Conservation (phyloP, 2,113 vertebrate species). For the Oxygymnocypris stewartii region DNA sequence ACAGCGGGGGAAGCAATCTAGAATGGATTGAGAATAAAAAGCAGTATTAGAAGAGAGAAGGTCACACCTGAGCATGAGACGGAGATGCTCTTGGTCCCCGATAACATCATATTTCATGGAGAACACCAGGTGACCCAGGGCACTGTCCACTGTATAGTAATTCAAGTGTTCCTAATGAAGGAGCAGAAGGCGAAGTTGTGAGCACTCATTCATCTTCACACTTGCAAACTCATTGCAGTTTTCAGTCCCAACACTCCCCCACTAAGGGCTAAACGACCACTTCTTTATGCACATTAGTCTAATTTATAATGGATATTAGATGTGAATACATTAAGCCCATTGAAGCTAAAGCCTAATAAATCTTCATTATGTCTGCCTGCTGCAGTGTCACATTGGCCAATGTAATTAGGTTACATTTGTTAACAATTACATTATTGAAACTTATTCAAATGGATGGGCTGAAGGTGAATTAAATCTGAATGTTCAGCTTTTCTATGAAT, state of each 20-base stretch:
- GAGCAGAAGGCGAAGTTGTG: conserved; percentile 52
- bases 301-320: conserved; percentile 43
- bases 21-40: conserved; percentile 27
- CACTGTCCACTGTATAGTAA: conserved; percentile 92
- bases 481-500: neutral
- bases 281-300: conserved; percentile 22
- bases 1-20: neutral
- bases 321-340: conserved; percentile 43
- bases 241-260: conserved; percentile 28
- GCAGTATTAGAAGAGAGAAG: neutral
- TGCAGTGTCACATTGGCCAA: neutral
- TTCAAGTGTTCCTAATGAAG: conserved; percentile 93
- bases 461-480: neutral
- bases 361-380: conserved; percentile 51
- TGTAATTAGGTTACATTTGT: conserved; percentile 17
- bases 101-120: conserved; percentile 96
- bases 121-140: conserved; percentile 92
- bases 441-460: conserved; percentile 1
- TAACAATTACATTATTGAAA: conserved; percentile 20
- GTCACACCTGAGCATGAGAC: conserved; percentile 88
- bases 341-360: conserved; percentile 40
- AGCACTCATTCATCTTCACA: conserved; percentile 52
- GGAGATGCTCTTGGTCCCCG: conserved; percentile 92
- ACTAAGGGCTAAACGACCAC: conserved; percentile 13
- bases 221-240: conserved; percentile 20